Evolutionary conservation across 1,140 invertebrate species (phyloP).

Genomic region (Meloidogyne floridensis): DNA sequence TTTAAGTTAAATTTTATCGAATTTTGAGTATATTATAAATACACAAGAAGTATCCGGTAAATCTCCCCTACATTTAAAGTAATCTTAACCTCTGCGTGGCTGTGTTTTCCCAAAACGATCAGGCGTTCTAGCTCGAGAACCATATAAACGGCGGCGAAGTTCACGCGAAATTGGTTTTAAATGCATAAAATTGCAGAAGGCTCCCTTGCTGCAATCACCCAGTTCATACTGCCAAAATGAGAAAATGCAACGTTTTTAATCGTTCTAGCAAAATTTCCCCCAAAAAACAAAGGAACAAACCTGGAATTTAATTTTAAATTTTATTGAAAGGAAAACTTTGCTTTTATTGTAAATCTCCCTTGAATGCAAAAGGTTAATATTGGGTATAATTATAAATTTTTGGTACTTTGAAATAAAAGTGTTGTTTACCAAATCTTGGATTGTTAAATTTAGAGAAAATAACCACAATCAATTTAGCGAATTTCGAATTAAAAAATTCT

Average conservation of each 20-base stretch:
- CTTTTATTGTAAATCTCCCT: no score
- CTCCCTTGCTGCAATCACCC: slow-evolving; percentile 95
- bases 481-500: no score
- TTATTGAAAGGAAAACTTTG: background rate
- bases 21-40: no score
- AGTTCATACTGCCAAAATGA: slow-evolving; percentile 84
- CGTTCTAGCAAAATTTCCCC: background rate
- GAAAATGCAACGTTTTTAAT: background rate
- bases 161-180: slow-evolving; percentile 82
- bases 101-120: slow-evolving; percentile 32
- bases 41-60: no score
- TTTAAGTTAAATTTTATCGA: no score
- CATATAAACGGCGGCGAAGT: slow-evolving; percentile 56
- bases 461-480: no score
- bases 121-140: slow-evolving; percentile 50
- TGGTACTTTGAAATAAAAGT: no score
- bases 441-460: no score
- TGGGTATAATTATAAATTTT: no score
- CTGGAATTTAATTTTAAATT: background rate
- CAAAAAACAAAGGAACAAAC: background rate
- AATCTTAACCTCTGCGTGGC: slow-evolving; percentile 1
- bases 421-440: no score
- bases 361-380: no score
- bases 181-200: slow-evolving; percentile 99
- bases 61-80: no score